Base-by-base conservation (phyloP, 2,113 vertebrate genomes). In the Sciurus niger region DNA sequence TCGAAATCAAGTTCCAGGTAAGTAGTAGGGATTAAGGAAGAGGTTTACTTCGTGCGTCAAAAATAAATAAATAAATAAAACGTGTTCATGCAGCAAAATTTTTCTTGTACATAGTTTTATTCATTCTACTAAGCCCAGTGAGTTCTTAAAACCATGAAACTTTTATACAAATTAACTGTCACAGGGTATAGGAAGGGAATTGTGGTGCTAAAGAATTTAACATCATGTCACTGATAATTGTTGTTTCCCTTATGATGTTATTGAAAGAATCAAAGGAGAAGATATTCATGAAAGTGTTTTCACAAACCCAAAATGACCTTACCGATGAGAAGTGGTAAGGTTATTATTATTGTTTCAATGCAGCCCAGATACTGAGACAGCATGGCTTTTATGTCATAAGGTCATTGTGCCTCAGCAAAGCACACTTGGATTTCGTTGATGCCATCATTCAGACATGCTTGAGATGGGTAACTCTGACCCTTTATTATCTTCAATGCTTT, bases 1-100 rank as follows among this genome's bases (percentile, higher is more conserved):
- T 93, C 25, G 84, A 93, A 97, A 73, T 74, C 28, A 84, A 96
- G 34, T 8, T 73, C 48, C 16, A 88, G 25, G 5, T n/a, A 32
- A 89, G 1, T 14, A 34, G 8, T 14, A 87, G 79, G 55, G 24
- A 90, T 77, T 90, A 73, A 82, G 6, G 6, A 89, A 70, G 34
- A 51, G 11, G 32, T 14, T 95, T 32, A 25, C 16, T 43, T 25
- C 34, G n/a, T n/a, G 67, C 17, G n/a, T n/a, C 67, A 70, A 8
- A n/a, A n/a, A 63, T 22, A 58, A 58, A 22, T 22, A 60, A 25
- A 25, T 4, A 68, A 67, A 32, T 6, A 65, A 65, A 65, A 67
- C 13, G 4, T 65, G 22, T 89, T 55, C 3, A 13, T n/a, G 12
- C 32, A 73, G 37, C 60, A 67, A 83, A n/a, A 90, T 73, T 46